phyloP scores from a whole-genome alignment of 1,140 invertebrate genomes.

The Danaus melanippus region DNA sequence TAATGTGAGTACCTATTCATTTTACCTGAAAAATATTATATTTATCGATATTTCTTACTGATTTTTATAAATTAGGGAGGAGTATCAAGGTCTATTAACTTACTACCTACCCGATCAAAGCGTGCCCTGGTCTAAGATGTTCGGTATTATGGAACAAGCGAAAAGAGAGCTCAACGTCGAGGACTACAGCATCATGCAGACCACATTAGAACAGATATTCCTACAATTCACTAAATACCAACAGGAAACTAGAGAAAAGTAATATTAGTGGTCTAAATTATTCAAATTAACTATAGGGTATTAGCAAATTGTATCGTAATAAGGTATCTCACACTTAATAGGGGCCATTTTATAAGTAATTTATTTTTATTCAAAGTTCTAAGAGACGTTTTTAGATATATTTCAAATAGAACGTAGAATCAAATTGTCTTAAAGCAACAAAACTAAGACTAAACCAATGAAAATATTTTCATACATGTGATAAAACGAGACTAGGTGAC shows the following conservation, averaged over 20 bases:
- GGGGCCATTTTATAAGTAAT: too few relatives aligned
- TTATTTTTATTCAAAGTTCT: too few relatives aligned
- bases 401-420: too few relatives aligned
- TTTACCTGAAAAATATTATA: conserved; percentile 2
- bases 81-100: conserved; percentile 82
- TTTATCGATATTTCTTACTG: neutral
- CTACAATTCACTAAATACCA: conserved; percentile 71
- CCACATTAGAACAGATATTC: conserved; percentile 86
- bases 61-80: conserved; percentile 73
- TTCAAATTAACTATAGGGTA: too few relatives aligned
- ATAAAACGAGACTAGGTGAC: too few relatives aligned
- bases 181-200: conserved; percentile 89
- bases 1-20: conserved; percentile 45
- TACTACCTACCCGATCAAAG: conserved; percentile 78
- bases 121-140: conserved; percentile 82
- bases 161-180: conserved; percentile 78
- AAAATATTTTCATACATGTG: too few relatives aligned
- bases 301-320: too few relatives aligned
- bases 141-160: conserved; percentile 81
- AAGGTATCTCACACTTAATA: too few relatives aligned
- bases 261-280: too few relatives aligned
- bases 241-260: conserved; percentile 1
- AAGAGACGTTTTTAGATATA: too few relatives aligned
- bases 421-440: too few relatives aligned
- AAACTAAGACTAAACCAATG: too few relatives aligned